Base-by-base conservation (phyloP, 2,113 vertebrate genomes). In the Rafetus swinhoei region DNA sequence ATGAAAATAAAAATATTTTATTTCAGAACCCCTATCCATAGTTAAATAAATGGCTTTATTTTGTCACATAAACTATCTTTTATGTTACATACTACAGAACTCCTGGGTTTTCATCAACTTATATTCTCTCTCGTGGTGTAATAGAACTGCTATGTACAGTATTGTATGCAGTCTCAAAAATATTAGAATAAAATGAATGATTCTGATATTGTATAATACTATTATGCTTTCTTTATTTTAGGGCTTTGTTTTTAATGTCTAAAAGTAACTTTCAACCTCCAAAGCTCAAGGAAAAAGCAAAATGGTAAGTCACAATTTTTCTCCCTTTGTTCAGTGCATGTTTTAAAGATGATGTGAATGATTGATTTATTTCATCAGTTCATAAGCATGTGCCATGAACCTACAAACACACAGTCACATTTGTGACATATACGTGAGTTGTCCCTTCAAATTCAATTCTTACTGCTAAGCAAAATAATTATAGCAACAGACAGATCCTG, bases 241-340 rank as follows among this genome's bases (percentile, higher is more conserved):
- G 99, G 97, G 99, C 99, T 89, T 98, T 99, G 96, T 99, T 99
- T 98, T 96, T 99, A 97, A 99, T 99, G 99, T 99, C 99, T 35
- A 99, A 99, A 98, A 99, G 99, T 95, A 99, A 98, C 97, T 99
- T 99, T 96, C 99, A 99, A 82, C 99, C 99, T 7, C 99, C 99
- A 6, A 99, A 99, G 95, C 98, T 99, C 98, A 99, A 99, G 98
- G 99, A 99, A 97, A 99, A 99, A 98, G 98, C 98, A 90, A 99
- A 99, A 98, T 99, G 99, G 99, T 99, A 93, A 97, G 99, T 98
- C 82, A 88, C 9, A 13, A 74, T 24, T 7, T 29, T 55, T 80
- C 59, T 79, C 10, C 69, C 85, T 60, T 79, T 55, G 10, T 45
- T 45, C 4, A 21, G 0, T 50, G 2, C 16, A 15, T 86, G 86